Conservation (phyloP, 2,113 vertebrate species). For the Microcebus jonahi region DNA sequence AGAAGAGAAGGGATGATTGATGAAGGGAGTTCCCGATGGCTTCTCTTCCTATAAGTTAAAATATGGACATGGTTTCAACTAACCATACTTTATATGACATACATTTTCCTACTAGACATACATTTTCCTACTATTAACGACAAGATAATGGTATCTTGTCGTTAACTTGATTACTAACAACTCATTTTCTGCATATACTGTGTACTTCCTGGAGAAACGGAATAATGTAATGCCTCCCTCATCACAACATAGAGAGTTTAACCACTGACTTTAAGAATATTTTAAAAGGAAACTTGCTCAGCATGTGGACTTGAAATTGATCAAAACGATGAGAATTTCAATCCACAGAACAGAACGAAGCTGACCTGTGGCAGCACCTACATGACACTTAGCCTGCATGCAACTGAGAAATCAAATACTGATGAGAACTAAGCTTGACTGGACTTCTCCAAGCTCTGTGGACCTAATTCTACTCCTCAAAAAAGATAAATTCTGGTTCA, state of each 20-base stretch:
- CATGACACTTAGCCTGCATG: background rate
- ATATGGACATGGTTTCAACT: too few relatives aligned
- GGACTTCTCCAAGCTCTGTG: background rate
- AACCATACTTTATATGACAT: too few relatives aligned
- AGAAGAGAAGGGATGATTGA: background rate
- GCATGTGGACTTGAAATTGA: background rate
- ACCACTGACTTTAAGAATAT: background rate
- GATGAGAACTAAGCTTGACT: background rate
- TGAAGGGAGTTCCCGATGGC: background rate
- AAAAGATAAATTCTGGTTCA: background rate
- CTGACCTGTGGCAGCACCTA: background rate
- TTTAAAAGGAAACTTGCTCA: background rate
- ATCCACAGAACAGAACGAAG: background rate
- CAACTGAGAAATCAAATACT: background rate
- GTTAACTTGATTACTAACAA: background rate
- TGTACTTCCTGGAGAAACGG: background rate
- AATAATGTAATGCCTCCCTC: background rate
- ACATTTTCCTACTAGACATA: too few relatives aligned
- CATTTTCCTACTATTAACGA: too few relatives aligned
- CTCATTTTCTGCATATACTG: background rate
- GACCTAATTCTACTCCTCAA: background rate
- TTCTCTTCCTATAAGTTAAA: background rate
- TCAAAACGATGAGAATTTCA: background rate
- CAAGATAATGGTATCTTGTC: background rate
- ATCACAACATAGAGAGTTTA: background rate